Percentiles rank a stretch among this genome's conserved stretches.
These are phyloP conservation scores for Ianthella basta DNA, from an alignment of 37 sponge, comb jelly and placozoan genomes.

Conservation along the genomic window DNA sequence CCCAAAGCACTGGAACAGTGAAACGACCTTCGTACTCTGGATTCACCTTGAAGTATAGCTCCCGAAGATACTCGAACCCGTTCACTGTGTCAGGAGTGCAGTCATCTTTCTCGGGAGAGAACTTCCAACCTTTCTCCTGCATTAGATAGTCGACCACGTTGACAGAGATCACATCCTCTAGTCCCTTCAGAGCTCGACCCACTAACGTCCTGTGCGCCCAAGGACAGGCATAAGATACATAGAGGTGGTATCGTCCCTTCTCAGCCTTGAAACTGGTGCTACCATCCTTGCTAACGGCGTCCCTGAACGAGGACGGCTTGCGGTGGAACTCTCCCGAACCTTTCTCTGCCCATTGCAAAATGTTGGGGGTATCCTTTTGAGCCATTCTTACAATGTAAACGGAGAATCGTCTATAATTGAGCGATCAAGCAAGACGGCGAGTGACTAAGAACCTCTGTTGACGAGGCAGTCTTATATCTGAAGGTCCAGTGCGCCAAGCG, in stretches of 20 bases:
- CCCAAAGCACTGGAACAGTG: constrained; percentile 90
- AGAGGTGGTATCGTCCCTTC: constrained; percentile 84
- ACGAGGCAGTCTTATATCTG: too few species aligned
- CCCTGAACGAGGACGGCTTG: constrained; percentile 58
- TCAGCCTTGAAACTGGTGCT: constrained; percentile 73
- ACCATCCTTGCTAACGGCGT: constrained; percentile 60
- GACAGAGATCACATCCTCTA: constrained; percentile 77
- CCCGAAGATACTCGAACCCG: constrained; percentile 62
- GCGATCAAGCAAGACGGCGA: too few species aligned
- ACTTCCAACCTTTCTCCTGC: constrained; percentile 75
- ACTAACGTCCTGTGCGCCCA: constrained; percentile 89
- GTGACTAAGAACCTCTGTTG: too few species aligned
- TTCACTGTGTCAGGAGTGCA: constrained; percentile 77
- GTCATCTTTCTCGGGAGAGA: constrained; percentile 54
- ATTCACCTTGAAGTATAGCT: constrained; percentile 71
- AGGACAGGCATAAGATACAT: constrained; percentile 91
- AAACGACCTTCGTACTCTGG: constrained; percentile 73
- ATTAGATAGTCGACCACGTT: constrained; percentile 68
- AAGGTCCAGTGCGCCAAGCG: too few species aligned
- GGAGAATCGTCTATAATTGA: too few species aligned
- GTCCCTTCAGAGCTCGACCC: constrained; percentile 76
- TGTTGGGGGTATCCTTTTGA: too few species aligned
- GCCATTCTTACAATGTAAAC: constrained; percentile 20
- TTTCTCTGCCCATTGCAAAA: too few species aligned
- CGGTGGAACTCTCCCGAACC: constrained; percentile 78